These are phyloP conservation scores for Picathartes gymnocephalus DNA, from an alignment of 2,113 vertebrate species.

Conservation along the genomic window DNA sequence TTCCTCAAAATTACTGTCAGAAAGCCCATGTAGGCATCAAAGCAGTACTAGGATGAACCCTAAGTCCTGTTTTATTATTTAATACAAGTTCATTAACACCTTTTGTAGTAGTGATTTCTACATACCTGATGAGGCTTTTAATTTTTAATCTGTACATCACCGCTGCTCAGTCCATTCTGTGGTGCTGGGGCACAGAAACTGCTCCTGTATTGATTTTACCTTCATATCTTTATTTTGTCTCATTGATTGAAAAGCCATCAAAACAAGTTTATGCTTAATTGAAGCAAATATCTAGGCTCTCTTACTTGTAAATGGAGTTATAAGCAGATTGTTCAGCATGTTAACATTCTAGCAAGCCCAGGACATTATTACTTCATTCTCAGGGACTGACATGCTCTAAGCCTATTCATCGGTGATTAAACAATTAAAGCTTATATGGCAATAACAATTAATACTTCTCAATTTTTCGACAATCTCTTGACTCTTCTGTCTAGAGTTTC, in stretches of 20 bases:
- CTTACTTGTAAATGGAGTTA: neutral
- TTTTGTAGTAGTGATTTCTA: neutral
- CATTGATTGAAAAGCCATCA: neutral
- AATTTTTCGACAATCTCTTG: neutral
- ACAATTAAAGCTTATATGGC: neutral
- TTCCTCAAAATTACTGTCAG: slow-evolving; percentile 20
- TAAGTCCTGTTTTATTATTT: slow-evolving; percentile 24
- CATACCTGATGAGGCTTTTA: neutral
- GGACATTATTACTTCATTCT: neutral
- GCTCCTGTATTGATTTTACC: neutral
- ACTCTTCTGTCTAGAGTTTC: neutral
- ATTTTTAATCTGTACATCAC: neutral
- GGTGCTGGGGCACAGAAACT: neutral
- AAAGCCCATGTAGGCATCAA: slow-evolving; percentile 7
- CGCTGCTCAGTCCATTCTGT: accelerated
- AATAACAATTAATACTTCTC: neutral
- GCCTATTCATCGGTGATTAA: neutral
- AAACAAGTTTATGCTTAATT: neutral
- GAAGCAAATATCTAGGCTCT: neutral
- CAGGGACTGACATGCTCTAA: neutral
- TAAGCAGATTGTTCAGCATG: neutral
- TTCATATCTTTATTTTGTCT: neutral
- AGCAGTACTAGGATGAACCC: neutral
- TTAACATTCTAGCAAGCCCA: neutral
- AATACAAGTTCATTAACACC: slow-evolving; percentile 24